Base-by-base conservation (phyloP, 2,888 invertebrate genomes). In the Tinea pellionella region DNA sequence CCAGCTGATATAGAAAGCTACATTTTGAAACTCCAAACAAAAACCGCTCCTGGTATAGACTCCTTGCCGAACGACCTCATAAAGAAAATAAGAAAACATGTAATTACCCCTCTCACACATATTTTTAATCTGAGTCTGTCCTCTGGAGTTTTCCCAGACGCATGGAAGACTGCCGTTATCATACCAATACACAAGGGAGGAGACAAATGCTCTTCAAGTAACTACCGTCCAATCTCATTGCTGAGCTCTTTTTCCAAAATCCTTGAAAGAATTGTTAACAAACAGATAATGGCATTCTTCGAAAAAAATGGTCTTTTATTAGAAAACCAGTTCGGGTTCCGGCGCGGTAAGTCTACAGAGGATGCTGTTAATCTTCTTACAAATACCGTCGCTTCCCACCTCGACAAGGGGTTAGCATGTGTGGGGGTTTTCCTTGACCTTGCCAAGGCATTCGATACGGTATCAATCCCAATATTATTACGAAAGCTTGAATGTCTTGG, bases 401-500 rank as follows among this genome's bases (percentile, higher is more conserved):
- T 61, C 3, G 61, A 61, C 18, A 32, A 32, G 0, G 55, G 42
- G 0, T 6, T 32, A 9, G 3, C n/a, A 9, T 59, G 59, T 18
- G 32, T 57, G 8, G 61, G 59, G 2, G 47, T 59, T n/a, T 61
- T 61, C 19, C 47, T 61, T 3, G 61, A 61, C 24, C 43, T 61
- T 6, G 60, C 56, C 11, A 61, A 61, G 15, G 61, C 61, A 1
- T 59, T 61, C 13, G 61, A 63, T 16, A 64, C 63, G 1, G 62
- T 62, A 0, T 62, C 64, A 4, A 56, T 62, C 13, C 47, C 61
- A 0, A 61, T 64, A 8, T 59, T 65, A 2, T n/a, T 65, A 11
- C 60, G 47, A 12, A 64, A 61, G 32, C 37, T 65, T 0, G 62
- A 64, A 18, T 12, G 3, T 8, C 0, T 62, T 1, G 65, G 63